Evolutionary conservation across 1,140 invertebrate genomes (phyloP).

Genomic region (Drosophila auraria): DNA sequence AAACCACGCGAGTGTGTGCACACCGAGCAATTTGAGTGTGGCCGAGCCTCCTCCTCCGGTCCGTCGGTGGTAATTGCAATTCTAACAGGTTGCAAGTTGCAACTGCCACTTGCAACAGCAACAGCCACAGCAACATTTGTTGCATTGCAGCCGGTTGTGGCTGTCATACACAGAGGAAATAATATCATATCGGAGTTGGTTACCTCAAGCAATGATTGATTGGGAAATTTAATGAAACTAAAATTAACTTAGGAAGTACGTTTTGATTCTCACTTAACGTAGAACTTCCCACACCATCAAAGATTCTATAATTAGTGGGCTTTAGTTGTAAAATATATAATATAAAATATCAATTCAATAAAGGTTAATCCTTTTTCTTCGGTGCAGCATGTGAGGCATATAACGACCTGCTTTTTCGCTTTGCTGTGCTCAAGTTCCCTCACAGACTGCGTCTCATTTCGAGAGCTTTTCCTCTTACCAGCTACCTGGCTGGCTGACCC

Average conservation of each 20-base stretch:
- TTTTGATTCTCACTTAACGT: too few relatives aligned
- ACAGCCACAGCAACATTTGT: constrained; percentile 1
- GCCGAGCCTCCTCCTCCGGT: constrained; percentile 38
- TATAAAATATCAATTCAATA: background rate
- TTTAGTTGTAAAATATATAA: too few relatives aligned
- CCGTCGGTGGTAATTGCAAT: constrained; percentile 41
- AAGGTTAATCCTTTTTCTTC: background rate
- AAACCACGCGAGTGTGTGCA: constrained; percentile 49
- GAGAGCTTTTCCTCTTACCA: constrained; percentile 41
- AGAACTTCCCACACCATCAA: too few relatives aligned
- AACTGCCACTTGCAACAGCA: constrained; percentile 28
- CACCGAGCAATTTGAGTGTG: constrained; percentile 51
- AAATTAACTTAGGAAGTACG: background rate
- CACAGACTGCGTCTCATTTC: constrained; percentile 4
- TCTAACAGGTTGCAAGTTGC: constrained; percentile 59
- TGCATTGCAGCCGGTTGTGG: constrained; percentile 11
- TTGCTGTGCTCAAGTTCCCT: constrained; percentile 16
- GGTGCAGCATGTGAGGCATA: constrained; percentile 7
- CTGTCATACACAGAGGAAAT: background rate
- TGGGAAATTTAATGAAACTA: background rate
- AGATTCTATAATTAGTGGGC: too few relatives aligned
- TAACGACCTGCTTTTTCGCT: background rate
- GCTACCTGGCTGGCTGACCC: constrained; percentile 38
- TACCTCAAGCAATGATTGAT: background rate
- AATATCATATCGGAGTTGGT: too few relatives aligned